These are phyloP conservation scores for Metridium senile DNA, from an alignment of 92 coral and sea anemone genomes.

Conservation along the genomic window DNA sequence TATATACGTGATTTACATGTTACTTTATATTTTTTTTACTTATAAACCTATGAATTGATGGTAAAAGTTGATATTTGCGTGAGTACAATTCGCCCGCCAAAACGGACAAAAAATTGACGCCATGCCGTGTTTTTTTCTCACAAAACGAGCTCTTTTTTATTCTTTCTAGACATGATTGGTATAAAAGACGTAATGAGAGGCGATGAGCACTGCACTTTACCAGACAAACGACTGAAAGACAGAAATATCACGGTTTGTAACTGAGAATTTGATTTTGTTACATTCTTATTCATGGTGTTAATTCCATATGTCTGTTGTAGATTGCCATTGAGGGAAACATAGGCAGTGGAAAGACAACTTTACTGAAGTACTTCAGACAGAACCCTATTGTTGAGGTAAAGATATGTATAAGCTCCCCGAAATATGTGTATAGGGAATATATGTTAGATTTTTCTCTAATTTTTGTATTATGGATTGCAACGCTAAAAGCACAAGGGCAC, in stretches of 20 bases:
- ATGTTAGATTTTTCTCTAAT: no score
- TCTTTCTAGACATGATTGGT: conserved; percentile 17
- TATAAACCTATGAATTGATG: not conserved
- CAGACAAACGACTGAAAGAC: not conserved
- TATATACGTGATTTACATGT: no score
- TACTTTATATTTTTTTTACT: not conserved
- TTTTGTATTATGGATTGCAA: no score
- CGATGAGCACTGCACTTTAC: conserved; percentile 19
- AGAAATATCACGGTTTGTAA: conserved; percentile 29
- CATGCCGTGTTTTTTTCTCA: conserved; percentile 1
- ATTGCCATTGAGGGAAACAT: conserved; percentile 96
- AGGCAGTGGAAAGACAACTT: conserved; percentile 97
- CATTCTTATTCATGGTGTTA: no score
- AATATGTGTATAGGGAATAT: no score
- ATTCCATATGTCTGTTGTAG: no score
- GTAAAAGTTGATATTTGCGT: not conserved
- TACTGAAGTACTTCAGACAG: conserved; percentile 79
- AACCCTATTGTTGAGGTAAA: conserved; percentile 87
- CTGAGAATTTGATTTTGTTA: no score
- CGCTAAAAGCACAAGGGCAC: no score
- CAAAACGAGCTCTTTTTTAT: not conserved
- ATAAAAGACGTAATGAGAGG: conserved; percentile 28
- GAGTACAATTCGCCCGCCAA: conserved; percentile 10
- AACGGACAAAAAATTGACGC: not conserved
- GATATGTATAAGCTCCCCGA: not conserved